Base-by-base conservation (phyloP, 2,113 vertebrate species). In the Jaculus jaculus region DNA sequence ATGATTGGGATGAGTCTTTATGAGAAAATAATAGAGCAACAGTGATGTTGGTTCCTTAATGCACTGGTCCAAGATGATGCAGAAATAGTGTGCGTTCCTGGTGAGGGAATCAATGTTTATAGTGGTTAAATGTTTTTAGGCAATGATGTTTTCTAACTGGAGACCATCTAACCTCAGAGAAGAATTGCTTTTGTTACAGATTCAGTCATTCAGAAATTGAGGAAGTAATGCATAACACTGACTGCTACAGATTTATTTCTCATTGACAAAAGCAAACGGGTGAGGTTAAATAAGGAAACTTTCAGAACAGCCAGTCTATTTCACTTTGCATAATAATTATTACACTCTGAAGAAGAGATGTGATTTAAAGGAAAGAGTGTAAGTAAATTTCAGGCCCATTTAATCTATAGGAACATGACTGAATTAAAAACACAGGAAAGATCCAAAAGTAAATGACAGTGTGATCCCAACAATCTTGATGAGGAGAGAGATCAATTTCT, bases 241-340 rank as follows among this genome's bases (percentile, higher is more conserved):
- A n/a, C 2, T 51, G 9, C 10, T 7, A 4, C 34, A n/a, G 16
- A 83, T 89, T 81, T 71, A 39, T 26, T 91, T 72, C 17, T 86
- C 16, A 63, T 34, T 42, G 42, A 34, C 28, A 24, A 81, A 54
- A 94, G 26, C 54, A 91, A 69, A 92, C 30, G 26, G 32, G 23
- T 84, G 30, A 92, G 85, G 60, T 65, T 26, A 89, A 85, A 92
- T 51, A 93, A n/a, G 68, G 9, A 78, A 84, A 61, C 37, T 74
- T 66, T 71, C 54, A 21, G 26, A 24, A 34, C 73, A 54, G 1
- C 11, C 2, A 13, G 21, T 51, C 54, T 23, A 72, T 91, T 69
- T 71, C 54, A 26, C 61, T 75, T n/a, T 42, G 5, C 60, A 28
- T 39, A 71, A 80, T 47, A n/a, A 39, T 32, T n/a, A 81, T 47